Evolutionary conservation across 2,113 vertebrate species (phyloP).

Genomic region (Girardinichthys multiradiatus): DNA sequence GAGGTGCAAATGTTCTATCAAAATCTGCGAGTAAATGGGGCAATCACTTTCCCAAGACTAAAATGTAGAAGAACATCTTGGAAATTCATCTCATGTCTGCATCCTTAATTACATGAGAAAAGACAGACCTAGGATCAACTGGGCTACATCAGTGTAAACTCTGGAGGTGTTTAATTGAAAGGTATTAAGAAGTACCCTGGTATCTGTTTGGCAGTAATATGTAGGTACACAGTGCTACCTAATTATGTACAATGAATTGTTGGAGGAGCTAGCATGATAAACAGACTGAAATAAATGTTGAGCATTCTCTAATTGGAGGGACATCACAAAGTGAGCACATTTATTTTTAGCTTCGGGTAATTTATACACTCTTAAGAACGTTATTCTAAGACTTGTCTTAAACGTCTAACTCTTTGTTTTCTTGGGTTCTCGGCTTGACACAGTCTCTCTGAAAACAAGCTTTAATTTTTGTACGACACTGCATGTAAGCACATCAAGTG

Average conservation of each 20-base stretch:
- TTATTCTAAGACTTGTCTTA: not conserved
- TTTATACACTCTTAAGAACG: too few species aligned
- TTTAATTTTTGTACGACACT: not conserved
- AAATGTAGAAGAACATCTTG: not conserved
- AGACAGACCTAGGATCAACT: not conserved
- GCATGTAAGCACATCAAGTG: constrained; percentile 2
- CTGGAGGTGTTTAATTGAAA: constrained; percentile 5
- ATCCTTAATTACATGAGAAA: not conserved
- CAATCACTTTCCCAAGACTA: not conserved
- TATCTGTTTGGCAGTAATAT: not conserved
- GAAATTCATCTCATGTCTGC: not conserved
- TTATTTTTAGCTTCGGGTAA: constrained; percentile 3
- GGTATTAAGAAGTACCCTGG: not conserved
- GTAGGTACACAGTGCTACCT: not conserved
- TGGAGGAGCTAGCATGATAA: not conserved
- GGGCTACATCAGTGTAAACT: not conserved
- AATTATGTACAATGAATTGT: constrained; percentile 13
- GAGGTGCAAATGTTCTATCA: too few species aligned
- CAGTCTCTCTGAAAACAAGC: not conserved
- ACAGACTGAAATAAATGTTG: constrained; percentile 21
- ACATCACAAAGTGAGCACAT: constrained; percentile 13
- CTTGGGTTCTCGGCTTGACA: not conserved
- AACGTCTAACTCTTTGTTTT: not conserved
- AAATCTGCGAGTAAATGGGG: too few species aligned
- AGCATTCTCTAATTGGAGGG: constrained; percentile 12